Evolutionary conservation across 2,797 vertebrate genomes (phyloP).

Genomic region (Cottoperca gobio): DNA sequence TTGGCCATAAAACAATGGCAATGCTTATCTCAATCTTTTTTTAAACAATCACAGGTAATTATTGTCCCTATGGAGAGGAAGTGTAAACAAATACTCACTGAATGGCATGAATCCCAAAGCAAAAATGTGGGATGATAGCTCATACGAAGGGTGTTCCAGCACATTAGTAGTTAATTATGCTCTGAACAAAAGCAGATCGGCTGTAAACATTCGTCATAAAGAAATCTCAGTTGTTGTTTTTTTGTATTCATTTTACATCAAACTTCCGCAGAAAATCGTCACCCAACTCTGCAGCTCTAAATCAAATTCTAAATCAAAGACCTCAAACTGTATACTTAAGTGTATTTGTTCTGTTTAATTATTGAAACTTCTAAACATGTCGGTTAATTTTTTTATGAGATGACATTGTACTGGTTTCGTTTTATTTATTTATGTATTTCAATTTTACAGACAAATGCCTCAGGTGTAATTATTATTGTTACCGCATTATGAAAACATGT

Average conservation of each 20-base stretch:
- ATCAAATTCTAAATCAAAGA: neutral
- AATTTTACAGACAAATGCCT: conserved; percentile 4
- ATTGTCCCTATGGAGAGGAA: neutral
- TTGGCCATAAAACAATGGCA: neutral
- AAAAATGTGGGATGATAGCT: neutral
- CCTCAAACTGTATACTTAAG: neutral
- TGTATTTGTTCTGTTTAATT: neutral
- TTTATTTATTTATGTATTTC: neutral
- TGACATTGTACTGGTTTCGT: neutral
- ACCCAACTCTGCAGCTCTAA: neutral
- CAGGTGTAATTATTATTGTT: neutral
- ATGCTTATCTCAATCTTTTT: neutral
- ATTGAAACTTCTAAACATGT: neutral
- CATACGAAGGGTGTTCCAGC: neutral
- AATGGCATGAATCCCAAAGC: neutral
- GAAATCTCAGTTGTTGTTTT: too few relatives aligned
- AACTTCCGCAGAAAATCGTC: neutral
- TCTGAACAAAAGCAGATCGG: neutral
- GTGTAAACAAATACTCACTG: neutral
- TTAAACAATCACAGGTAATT: neutral
- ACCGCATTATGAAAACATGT: neutral
- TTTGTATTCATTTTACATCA: neutral
- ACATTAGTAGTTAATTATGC: neutral
- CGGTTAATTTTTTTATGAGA: neutral
- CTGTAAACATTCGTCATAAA: neutral